Evolutionary conservation across 2,113 vertebrate species (phyloP).

Genomic region (Irena cyanogastra): DNA sequence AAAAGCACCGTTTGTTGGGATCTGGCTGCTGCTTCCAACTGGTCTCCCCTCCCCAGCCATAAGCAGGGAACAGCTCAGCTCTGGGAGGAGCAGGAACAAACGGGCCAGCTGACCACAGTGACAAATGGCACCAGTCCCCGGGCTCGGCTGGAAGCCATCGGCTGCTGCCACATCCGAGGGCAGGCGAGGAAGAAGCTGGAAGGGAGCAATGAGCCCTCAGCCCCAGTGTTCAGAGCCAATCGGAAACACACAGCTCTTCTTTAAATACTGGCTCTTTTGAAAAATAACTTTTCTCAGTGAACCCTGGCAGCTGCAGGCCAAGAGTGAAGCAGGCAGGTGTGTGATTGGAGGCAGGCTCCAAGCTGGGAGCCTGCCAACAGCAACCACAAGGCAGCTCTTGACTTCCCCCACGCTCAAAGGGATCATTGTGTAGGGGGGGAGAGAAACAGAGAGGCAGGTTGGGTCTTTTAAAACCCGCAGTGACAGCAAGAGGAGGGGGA

Average conservation of each 20-base stretch:
- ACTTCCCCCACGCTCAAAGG: conserved; percentile 54
- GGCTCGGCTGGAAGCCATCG: conserved; percentile 29
- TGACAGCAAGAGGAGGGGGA: not conserved
- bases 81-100: not conserved
- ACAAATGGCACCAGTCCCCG: not conserved
- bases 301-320: conserved; percentile 64
- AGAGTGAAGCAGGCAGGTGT: conserved; percentile 61
- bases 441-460: conserved; percentile 22
- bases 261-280: conserved; percentile 53
- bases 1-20: conserved; percentile 51
- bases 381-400: conserved; percentile 61
- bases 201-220: not conserved
- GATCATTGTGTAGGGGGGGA: conserved; percentile 24
- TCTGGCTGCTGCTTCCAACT: conserved; percentile 6
- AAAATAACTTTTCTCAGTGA: conserved; percentile 55
- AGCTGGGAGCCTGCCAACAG: conserved; percentile 55
- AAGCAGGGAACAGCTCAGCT: not conserved
- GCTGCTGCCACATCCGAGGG: conserved; percentile 3
- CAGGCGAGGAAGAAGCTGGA: conserved; percentile 12
- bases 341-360: conserved; percentile 49
- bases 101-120: conserved; percentile 24
- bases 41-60: not conserved
- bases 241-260: conserved; percentile 42
- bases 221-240: not conserved
- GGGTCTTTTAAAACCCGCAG: conserved; percentile 31